phyloP scores from a whole-genome alignment of 2,888 invertebrate genomes.

The Limenitis camilla region DNA sequence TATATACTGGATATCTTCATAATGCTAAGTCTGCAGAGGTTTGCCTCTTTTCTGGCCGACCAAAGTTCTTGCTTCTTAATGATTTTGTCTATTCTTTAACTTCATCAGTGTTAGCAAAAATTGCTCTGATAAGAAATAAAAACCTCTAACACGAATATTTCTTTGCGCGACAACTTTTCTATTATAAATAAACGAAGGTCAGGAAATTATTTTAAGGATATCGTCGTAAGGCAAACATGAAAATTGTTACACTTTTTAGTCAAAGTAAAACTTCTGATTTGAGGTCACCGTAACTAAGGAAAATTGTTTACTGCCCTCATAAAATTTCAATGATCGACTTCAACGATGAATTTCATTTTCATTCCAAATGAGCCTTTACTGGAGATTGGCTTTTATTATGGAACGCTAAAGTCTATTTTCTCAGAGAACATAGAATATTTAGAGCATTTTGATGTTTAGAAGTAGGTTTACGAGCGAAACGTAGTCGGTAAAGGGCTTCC shows the following conservation, averaged over 20 bases:
- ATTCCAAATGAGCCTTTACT: slow-evolving; percentile 2
- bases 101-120: no score
- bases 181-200: no score
- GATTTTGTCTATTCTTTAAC: no score
- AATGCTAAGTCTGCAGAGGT: no score
- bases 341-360: slow-evolving; percentile 24
- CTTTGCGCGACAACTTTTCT: no score
- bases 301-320: slow-evolving; percentile 52
- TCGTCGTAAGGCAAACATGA: background rate
- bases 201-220: background rate
- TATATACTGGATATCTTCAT: no score
- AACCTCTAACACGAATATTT: no score
- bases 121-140: no score
- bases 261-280: slow-evolving; percentile 34
- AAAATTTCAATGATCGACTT: slow-evolving; percentile 65
- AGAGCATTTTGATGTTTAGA: slow-evolving; percentile 15
- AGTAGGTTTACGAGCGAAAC: slow-evolving; percentile 62
- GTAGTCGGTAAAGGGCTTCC: slow-evolving; percentile 66
- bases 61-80: no score
- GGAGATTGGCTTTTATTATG: slow-evolving; percentile 10
- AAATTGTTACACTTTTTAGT: background rate
- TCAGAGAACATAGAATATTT: slow-evolving; percentile 3
- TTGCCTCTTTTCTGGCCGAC: no score
- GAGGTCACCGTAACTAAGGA: slow-evolving; percentile 26
- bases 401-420: slow-evolving; percentile 8